Evolutionary conservation across 1,140 invertebrate species (phyloP).

Genomic region (Thalassaphorura encarpata): DNA sequence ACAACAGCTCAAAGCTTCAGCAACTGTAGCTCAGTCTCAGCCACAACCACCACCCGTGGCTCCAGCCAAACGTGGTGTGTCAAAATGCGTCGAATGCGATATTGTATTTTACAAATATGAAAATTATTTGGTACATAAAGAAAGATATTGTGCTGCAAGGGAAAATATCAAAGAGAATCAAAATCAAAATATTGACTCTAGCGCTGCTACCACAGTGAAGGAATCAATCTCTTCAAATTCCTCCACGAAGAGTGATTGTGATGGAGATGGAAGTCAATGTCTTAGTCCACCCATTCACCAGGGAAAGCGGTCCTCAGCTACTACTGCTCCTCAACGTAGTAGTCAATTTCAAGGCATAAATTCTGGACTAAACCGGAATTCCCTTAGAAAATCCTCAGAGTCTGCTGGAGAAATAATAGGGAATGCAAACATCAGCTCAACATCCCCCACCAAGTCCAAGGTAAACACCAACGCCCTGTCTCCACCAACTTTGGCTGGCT

Average conservation of each 20-base stretch:
- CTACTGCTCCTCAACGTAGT: conserved; percentile 1
- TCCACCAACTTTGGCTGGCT: background rate
- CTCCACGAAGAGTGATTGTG: background rate
- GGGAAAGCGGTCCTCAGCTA: background rate
- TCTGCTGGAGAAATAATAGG: background rate
- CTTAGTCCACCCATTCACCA: background rate
- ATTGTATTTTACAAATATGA: conserved; percentile 95
- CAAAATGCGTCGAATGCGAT: conserved; percentile 89
- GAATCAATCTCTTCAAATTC: background rate
- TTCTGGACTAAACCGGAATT: background rate
- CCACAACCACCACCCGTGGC: conserved; percentile 35
- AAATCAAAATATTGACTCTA: background rate
- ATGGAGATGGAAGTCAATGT: background rate
- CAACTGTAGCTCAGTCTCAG: conserved; percentile 38
- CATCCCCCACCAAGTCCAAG: background rate
- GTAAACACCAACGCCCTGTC: conserved; percentile 5
- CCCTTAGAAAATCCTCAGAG: background rate
- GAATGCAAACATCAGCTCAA: conserved; percentile 1
- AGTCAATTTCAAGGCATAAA: background rate
- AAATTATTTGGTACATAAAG: conserved; percentile 87
- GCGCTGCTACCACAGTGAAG: background rate
- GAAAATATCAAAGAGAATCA: too few relatives aligned
- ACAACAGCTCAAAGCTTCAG: conserved; percentile 41
- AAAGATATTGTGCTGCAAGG: conserved; percentile 78
- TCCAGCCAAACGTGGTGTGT: conserved; percentile 65